Conservation (phyloP, 2,113 vertebrate genomes). For the Spermophilus dauricus region DNA sequence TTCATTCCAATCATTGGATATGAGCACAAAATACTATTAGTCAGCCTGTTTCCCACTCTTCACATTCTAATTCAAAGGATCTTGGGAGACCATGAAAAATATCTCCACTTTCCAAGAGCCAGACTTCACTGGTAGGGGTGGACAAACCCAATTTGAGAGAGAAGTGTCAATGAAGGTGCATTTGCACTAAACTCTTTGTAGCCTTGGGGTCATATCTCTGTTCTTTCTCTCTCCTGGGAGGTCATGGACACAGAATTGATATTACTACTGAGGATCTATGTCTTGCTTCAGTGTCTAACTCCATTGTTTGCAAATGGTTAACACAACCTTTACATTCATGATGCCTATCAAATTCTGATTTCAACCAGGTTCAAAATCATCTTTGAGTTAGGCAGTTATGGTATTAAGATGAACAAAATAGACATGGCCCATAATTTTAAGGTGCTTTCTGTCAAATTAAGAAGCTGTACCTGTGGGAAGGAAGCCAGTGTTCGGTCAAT, state of each 20-base stretch:
- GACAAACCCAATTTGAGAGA: neutral
- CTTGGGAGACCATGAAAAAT: neutral
- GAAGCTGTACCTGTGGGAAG: neutral
- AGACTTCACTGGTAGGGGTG: neutral
- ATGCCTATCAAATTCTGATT: constrained; percentile 3
- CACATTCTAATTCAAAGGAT: constrained; percentile 1
- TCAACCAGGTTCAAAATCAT: neutral
- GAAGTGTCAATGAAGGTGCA: neutral
- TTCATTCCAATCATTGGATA: neutral
- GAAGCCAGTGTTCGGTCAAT: neutral
- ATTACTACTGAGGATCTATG: neutral
- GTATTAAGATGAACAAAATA: constrained; percentile 4
- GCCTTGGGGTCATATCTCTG: neutral
- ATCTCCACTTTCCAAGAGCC: neutral
- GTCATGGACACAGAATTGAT: neutral
- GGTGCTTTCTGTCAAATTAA: neutral
- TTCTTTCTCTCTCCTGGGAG: neutral
- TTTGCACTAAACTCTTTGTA: constrained; percentile 1
- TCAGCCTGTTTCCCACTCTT: neutral
- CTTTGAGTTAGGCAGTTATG: neutral
- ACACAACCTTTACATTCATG: neutral
- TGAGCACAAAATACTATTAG: neutral
- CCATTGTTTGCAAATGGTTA: constrained; percentile 12
- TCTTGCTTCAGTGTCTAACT: neutral
- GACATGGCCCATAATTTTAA: neutral